Conservation (phyloP, 1,140 invertebrate genomes). For the Pseudomyrmex concolor region DNA sequence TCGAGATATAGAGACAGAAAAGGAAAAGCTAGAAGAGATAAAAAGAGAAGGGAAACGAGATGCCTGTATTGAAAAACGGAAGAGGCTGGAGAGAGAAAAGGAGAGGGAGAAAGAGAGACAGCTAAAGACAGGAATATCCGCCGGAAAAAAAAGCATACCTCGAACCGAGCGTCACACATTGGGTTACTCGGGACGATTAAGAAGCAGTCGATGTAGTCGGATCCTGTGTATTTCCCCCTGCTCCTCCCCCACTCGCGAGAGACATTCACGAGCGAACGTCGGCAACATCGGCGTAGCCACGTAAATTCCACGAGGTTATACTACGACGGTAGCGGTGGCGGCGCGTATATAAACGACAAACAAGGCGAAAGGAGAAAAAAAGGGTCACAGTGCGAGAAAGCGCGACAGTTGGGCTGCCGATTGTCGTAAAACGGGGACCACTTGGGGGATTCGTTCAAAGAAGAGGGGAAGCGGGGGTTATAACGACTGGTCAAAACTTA, state of each 20-base stretch:
- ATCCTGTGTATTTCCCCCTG: constrained; percentile 20
- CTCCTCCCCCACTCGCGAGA: constrained; percentile 20
- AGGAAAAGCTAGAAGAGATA: not conserved
- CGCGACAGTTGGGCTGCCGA: no score
- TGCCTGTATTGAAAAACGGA: not conserved
- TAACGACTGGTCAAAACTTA: constrained; percentile 71
- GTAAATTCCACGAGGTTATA: constrained; percentile 41
- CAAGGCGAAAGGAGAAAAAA: constrained; percentile 20
- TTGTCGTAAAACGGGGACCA: not conserved
- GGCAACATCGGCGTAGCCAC: constrained; percentile 54
- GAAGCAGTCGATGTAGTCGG: constrained; percentile 32
- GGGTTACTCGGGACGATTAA: constrained; percentile 46
- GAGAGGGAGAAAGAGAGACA: constrained; percentile 11
- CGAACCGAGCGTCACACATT: constrained; percentile 52
- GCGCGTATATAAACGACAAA: constrained; percentile 23
- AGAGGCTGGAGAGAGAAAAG: constrained; percentile 8
- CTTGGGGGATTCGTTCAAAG: constrained; percentile 16
- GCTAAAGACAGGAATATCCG: constrained; percentile 19
- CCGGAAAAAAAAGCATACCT: constrained; percentile 40
- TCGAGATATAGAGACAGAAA: constrained; percentile 4
- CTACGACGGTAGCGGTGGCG: not conserved
- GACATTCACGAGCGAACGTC: constrained; percentile 25
- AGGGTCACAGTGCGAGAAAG: constrained; percentile 10
- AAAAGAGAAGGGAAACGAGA: constrained; percentile 9
- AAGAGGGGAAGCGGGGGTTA: not conserved